Evolutionary conservation across 2,797 vertebrate genomes (phyloP), one percentile per base, ranked within the genome.

Genomic region (Acanthiza pusilla): DNA sequence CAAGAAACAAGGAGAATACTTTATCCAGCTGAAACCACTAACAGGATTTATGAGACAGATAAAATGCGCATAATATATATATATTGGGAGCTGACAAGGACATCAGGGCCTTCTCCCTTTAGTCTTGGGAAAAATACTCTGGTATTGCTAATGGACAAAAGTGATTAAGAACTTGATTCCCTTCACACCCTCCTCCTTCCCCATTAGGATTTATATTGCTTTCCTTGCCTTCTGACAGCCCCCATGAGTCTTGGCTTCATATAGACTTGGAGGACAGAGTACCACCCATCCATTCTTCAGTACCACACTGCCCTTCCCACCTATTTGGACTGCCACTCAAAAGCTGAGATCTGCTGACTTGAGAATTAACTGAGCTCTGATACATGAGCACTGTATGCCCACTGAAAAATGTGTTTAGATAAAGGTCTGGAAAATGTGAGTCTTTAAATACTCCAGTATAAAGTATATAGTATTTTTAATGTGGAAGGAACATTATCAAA

Each of bases 1-100:
- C 89, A 94, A 93, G 87, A 95, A 96, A 93, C 66, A 91, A 95
- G 54, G 55, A 93, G 80, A 96, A 91, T 70, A 93, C 87, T 96
- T 92, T 76, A 91, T 58, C 81, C 91, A 95, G 89, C 78, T 88
- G 89, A 88, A 96, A 92, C 38, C 75, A 85, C 84, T 83, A 92
- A 65, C 8, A 1, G 54, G 78, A 96, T 96, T 95, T 94, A 94
- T 83, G 91, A 95, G 57, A 51, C 4, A 94, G 92, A 91, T 89
- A 94, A 94, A 93, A 94, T 85, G 77, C n/a, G 29, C 83, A 91
- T 89, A 4, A 48, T 79, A 91, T 34, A 77, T 81, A 36, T 48
- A 78, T 51, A 47, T 25, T 3, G 68, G 38, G 57, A 88, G 21
- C 36, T 95, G 89, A 94, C 85, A 96, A 96, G 75, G 95, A 94